Conservation (phyloP, 2,797 vertebrate genomes). For the Pipistrellus kuhlii region DNA sequence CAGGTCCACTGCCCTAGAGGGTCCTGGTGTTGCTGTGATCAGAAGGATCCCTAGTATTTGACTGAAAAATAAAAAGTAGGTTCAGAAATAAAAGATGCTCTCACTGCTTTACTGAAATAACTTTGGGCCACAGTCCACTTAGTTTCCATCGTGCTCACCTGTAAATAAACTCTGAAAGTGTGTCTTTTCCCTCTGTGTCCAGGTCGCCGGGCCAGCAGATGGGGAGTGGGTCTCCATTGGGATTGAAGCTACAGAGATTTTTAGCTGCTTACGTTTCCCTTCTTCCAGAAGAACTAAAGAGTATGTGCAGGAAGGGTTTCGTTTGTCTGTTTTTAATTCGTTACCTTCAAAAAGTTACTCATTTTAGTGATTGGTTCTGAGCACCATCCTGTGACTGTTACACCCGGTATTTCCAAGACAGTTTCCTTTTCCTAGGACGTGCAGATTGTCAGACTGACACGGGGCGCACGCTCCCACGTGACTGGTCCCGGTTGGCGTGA, state of each 20-base stretch:
- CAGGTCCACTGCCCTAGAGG: neutral
- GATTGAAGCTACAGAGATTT: conserved; percentile 91
- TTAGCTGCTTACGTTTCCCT: conserved; percentile 90
- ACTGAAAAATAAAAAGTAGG: conserved; percentile 25
- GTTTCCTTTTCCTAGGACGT: neutral
- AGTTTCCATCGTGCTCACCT: neutral
- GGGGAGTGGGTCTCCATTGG: conserved; percentile 93
- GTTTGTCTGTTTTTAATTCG: neutral
- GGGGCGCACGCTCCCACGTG: neutral
- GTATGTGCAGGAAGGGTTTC: conserved; percentile 84
- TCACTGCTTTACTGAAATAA: neutral
- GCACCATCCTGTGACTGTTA: neutral
- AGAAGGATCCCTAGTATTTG: neutral
- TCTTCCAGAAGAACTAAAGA: conserved; percentile 91
- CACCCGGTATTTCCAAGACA: neutral
- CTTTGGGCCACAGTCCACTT: neutral
- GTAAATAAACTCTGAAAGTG: neutral
- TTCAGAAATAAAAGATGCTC: neutral
- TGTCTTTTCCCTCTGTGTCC: conserved; percentile 52
- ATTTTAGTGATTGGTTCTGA: neutral
- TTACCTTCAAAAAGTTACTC: neutral
- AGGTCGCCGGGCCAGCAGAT: conserved; percentile 91
- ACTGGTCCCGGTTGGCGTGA: no score
- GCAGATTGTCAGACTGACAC: neutral
- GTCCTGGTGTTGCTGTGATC: neutral